Evolutionary conservation across 2,888 invertebrate species (phyloP).

Genomic region (Cotesia congregata): DNA sequence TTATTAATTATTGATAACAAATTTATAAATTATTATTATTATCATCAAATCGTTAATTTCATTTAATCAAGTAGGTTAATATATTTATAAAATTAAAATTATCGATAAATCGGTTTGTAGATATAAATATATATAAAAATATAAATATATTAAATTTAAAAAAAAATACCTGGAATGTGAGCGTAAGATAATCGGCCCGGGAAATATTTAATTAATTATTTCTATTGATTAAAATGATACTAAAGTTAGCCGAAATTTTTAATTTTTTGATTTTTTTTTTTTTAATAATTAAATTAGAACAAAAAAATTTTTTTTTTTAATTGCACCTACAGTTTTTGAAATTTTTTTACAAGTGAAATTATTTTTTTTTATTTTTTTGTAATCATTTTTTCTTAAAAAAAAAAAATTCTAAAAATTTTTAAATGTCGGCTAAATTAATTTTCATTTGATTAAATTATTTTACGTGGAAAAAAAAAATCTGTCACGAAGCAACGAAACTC

Average conservation of each 20-base stretch:
- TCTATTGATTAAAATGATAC: not conserved
- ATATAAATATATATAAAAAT: not conserved
- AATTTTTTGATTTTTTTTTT: too few species aligned
- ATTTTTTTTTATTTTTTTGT: too few species aligned
- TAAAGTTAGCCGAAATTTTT: not conserved
- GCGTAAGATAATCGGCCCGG: slow-evolving; percentile 22
- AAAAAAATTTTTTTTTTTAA: too few species aligned
- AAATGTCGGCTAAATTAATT: too few species aligned
- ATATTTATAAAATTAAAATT: not conserved
- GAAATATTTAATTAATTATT: slow-evolving; percentile 16
- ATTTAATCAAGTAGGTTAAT: not conserved
- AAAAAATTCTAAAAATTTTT: too few species aligned
- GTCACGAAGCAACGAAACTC: slow-evolving; percentile 33
- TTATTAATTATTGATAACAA: not conserved
- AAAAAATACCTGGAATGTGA: slow-evolving; percentile 15
- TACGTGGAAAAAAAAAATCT: not conserved
- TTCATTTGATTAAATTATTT: not conserved
- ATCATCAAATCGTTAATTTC: slow-evolving; percentile 10
- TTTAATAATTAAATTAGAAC: too few species aligned
- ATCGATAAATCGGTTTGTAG: slow-evolving; percentile 1
- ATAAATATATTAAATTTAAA: slow-evolving; percentile 10
- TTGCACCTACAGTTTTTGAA: too few species aligned
- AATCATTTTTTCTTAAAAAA: too few species aligned
- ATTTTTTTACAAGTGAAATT: too few species aligned
- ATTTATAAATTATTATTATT: not conserved